Base-by-base conservation (phyloP, 2,797 vertebrate genomes). In the Chelon labrosus region DNA sequence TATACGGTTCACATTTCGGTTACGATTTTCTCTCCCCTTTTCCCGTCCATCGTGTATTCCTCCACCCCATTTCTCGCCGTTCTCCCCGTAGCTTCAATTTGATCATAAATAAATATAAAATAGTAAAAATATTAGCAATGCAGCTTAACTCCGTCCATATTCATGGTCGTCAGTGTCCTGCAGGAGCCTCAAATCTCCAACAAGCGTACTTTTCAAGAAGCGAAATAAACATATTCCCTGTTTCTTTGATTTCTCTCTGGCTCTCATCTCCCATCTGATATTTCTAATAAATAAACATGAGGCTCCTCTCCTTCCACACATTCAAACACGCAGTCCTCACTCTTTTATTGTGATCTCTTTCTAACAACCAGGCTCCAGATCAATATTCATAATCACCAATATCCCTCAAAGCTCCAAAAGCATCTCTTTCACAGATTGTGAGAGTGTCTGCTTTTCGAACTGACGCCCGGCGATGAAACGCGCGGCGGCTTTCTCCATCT, bases 231-330 rank as follows among this genome's bases (percentile, higher is more conserved):
- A 88, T 73, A 82, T 84, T 81, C 66, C 55, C 70, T 59, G 57
- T 74, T 85, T 70, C 83, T 92, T 89, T 89, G 82, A 93, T 90
- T 89, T 77, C 61, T 80, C 72, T 68, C 65, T 20, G 49, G 70
- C 70, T 82, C 79, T 87, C 87, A 83, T 88, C 85, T 83, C 85
- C 73, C 73, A 88, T 89, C 79, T 86, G 79, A 91, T 87, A 85
- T 87, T 78, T 80, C 79, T 72, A 77, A 88, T 92, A 90, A 90
- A 92, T 90, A 93, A 90, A 92, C 89, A 93, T 91, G 87, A 91
- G 79, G 62, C 68, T 79, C 46, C 37, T 52, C 82, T 78, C 56
- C 65, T 73, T 80, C 44, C 42, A 35, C 37, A 61, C 80, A 80
- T 83, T 73, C 75, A 79, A 55, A 67, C 82, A 54, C 41, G 68